Evolutionary conservation across 1,140 invertebrate genomes (phyloP).

Genomic region (Cydia strobilella): DNA sequence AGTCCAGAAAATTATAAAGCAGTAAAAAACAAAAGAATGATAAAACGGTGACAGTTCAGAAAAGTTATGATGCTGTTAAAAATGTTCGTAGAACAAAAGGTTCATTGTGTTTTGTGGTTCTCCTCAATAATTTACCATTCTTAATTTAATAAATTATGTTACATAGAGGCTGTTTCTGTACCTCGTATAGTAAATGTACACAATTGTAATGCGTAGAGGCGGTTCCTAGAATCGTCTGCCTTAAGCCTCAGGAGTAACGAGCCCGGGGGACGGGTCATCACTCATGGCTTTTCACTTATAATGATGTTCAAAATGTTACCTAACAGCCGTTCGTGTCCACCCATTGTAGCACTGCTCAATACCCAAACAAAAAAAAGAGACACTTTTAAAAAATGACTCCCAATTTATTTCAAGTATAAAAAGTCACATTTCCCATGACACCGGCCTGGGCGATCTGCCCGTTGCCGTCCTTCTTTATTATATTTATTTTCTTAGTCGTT

Average conservation of each 20-base stretch:
- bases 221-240: conserved; percentile 13
- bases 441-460: conserved; percentile 60
- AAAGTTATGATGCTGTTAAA: conserved; percentile 29
- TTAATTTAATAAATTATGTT: conserved; percentile 18
- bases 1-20: conserved; percentile 26
- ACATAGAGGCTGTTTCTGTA: background rate
- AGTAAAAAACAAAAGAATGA: conserved; percentile 14
- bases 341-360: conserved; percentile 73
- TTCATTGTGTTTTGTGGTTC: conserved; percentile 4
- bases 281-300: conserved; percentile 76
- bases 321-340: conserved; percentile 75
- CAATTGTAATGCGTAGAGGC: background rate
- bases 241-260: conserved; percentile 2
- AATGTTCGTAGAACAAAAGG: background rate
- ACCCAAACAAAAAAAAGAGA: conserved; percentile 64
- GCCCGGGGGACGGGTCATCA: conserved; percentile 52
- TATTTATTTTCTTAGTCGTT: conserved; percentile 65
- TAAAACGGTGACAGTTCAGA: conserved; percentile 17
- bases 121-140: background rate
- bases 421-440: conserved; percentile 72
- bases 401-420: conserved; percentile 78
- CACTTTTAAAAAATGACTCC: conserved; percentile 73
- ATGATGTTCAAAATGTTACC: conserved; percentile 79
- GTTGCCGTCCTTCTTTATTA: conserved; percentile 60
- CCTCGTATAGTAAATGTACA: background rate